Conservation (phyloP, 2,113 vertebrate genomes). For the Catharus bicknelli region DNA sequence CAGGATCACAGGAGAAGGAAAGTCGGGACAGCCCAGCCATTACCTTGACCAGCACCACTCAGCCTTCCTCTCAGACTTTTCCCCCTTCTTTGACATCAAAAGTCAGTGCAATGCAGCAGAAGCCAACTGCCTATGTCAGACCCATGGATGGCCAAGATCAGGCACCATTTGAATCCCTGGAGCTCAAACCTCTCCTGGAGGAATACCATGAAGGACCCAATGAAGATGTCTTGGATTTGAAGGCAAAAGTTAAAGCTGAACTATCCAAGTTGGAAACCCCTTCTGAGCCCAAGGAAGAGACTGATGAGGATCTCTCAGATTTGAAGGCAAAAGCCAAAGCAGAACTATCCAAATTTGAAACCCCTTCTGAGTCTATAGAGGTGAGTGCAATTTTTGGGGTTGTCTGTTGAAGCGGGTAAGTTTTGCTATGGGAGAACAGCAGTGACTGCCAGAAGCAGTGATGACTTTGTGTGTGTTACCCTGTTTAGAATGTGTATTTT, state of each 20-base stretch:
- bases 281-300: constrained; percentile 68
- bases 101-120: constrained; percentile 82
- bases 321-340: constrained; percentile 77
- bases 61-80: constrained; percentile 82
- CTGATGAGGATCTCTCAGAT: constrained; percentile 75
- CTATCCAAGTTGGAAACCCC: constrained; percentile 79
- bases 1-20: constrained; percentile 61
- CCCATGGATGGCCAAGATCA: constrained; percentile 97
- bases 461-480: rapidly evolving
- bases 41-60: constrained; percentile 64
- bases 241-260: constrained; percentile 75
- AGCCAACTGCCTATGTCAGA: constrained; percentile 93
- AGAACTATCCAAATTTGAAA: constrained; percentile 78
- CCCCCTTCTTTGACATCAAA: constrained; percentile 84
- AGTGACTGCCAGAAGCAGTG: background rate
- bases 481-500: background rate
- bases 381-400: constrained; percentile 69
- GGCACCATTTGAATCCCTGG: constrained; percentile 81
- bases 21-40: constrained; percentile 55
- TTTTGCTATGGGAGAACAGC: background rate
- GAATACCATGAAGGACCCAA: constrained; percentile 72
- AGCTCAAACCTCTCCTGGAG: constrained; percentile 83
- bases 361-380: constrained; percentile 78
- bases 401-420: background rate
- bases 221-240: constrained; percentile 75